Base-by-base conservation (phyloP, 2,797 vertebrate species). In the Karalla daura region DNA sequence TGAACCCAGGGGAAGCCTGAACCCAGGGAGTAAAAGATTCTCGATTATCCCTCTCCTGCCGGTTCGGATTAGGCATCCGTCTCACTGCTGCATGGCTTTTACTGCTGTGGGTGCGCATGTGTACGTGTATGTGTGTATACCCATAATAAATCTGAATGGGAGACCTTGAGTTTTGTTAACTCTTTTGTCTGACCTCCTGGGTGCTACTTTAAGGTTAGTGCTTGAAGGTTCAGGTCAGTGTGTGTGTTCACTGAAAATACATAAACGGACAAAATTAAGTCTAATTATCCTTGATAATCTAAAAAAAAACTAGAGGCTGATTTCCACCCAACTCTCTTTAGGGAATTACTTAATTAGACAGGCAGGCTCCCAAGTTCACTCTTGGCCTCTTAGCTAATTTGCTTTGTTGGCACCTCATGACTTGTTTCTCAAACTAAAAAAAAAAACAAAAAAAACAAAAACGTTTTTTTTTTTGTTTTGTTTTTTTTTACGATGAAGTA, bases 321-420 rank as follows among this genome's bases (percentile, higher is more conserved):
- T 76, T 58, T 64, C 39, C 3, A 41, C 52, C 71, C 39, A 66
- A 49, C 37, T 52, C 24, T 47, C 80, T 81, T 75, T 11, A 21
- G 84, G 78, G 86, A 85, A 75, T 74, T 67, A 53, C 32, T 76
- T 86, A 85, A 88, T 90, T 81, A 84, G 82, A 75, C 20, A 23
- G 78, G 59, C 78, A 71, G 68, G 54, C 68, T 87, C 77, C 74
- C 62, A 62, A 70, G 47, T 41, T 70, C 73, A 71, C 56, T 28
- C 44, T 54, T 12, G 2, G 68, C 54, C 55, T 70, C 37, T 54
- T 27, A 33, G 63, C 64, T 84, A 70, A 85, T 85, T 83, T 79
- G 51, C 60, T 73, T 75, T 60, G 68, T 76, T 82, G 72, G 73
- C 74, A 66, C 40, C 37, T 66, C 53, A 65, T 51, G 63, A 78